These are phyloP conservation scores for Frankliniella fusca DNA, from an alignment of 2,888 invertebrate genomes.

Conservation along the genomic window DNA sequence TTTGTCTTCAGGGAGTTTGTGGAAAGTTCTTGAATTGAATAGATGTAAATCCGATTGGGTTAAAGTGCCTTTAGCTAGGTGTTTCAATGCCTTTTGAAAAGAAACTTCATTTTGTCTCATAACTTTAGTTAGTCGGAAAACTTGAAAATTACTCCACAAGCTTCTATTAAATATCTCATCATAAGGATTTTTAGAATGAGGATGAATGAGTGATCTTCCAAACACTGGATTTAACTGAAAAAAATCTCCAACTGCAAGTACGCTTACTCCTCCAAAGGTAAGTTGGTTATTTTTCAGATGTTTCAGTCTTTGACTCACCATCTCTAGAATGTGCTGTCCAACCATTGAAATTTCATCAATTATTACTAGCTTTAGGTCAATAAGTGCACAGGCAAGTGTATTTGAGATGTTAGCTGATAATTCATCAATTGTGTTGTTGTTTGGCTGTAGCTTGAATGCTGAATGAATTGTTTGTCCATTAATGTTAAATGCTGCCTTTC, in stretches of 20 bases:
- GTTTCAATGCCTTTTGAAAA: slow-evolving; percentile 35
- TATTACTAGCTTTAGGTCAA: slow-evolving; percentile 6
- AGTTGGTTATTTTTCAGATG: slow-evolving; percentile 32
- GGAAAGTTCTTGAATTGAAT: no score
- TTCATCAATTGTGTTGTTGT: background rate
- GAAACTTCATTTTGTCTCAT: slow-evolving; percentile 38
- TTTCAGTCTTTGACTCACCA: slow-evolving; percentile 32
- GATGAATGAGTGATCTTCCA: slow-evolving; percentile 32
- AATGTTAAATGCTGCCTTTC: slow-evolving; percentile 41
- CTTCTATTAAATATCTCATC: background rate
- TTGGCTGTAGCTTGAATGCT: slow-evolving; percentile 36
- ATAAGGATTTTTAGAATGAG: slow-evolving; percentile 15
- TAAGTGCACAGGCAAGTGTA: no score
- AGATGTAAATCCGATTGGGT: slow-evolving; percentile 23
- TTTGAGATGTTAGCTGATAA: no score
- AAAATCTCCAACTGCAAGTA: slow-evolving; percentile 38
- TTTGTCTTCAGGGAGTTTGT: no score
- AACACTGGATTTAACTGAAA: slow-evolving; percentile 38
- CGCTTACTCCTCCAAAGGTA: slow-evolving; percentile 35
- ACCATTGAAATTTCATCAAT: slow-evolving; percentile 34
- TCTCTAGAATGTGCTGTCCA: no score
- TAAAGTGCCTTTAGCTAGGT: slow-evolving; percentile 33
- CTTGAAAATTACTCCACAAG: slow-evolving; percentile 35
- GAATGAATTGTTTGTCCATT: slow-evolving; percentile 41
- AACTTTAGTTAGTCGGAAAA: slow-evolving; percentile 37